Base-by-base conservation (phyloP, 2,113 vertebrate species). In the Actinemys pallida region DNA sequence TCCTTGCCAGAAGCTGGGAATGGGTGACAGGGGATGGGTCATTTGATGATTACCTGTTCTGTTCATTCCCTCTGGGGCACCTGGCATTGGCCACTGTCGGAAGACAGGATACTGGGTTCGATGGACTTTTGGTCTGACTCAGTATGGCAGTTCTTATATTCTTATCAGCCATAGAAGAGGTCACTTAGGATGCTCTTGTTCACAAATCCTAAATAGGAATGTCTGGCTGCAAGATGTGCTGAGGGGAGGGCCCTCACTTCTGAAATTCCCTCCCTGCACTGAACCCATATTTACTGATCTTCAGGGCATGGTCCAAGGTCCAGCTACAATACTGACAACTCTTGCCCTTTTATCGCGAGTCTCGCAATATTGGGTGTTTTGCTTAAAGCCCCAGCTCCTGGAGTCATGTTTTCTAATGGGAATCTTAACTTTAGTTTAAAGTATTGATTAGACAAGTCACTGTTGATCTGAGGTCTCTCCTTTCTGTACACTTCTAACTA, bases 341-440 rank as follows among this genome's bases (percentile, higher is more conserved):
- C 69, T 14, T 10, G 24, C 1, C 2, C 10, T 62, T 20, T 87
- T 53, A 22, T 14, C 79, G 50, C 50, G 45, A 22, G 52, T 72
- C 92, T 90, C 83, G 13, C 27, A 35, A 49, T 53, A 53, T 45
- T 25, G 24, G 3, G 52, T 3, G 5, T 83, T 91, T 57, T 0
- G 0, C 42, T 42, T 54, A n/a, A 47, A 89, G 50, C 0, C 27
- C 17, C 57, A 79, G 6, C 2, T 59, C 0, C 0, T 57, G 59
- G 53, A 80, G 39, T 2, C n/a, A 81, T 14, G 47, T n/a, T 54
- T 50, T 82, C 69, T 80, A 11, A 59, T 3, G 59, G 6, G 3
- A 88, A 0, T 82, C 22, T 89, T 49, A 78, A 1, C 6, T 93
- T 88, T 86, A 1, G 50, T 91, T 59, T 89, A 49, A 81, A 86